Conservation (phyloP, 2,797 vertebrate genomes). For the Poecilia gillii region DNA sequence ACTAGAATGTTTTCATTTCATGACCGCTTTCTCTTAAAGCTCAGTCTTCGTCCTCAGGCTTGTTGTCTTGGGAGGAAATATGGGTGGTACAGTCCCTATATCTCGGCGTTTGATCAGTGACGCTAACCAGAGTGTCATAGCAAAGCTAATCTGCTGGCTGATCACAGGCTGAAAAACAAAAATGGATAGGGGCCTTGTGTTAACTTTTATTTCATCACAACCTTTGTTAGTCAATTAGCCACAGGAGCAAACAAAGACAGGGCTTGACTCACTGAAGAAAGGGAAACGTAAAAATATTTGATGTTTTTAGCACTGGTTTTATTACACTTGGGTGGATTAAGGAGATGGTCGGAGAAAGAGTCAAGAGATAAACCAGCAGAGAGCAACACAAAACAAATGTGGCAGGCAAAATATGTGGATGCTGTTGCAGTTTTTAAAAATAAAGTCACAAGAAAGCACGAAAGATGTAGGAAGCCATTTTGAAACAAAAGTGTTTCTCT, state of each 20-base stretch:
- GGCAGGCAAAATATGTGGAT: neutral
- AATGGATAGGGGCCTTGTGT: neutral
- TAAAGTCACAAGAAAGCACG: neutral
- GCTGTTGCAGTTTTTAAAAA: neutral
- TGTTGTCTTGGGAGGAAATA: neutral
- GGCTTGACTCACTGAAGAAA: neutral
- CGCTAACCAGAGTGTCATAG: conserved; percentile 6
- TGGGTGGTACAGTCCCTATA: conserved; percentile 3
- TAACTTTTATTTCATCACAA: neutral
- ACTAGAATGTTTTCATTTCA: neutral
- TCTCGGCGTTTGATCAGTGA: conserved; percentile 18
- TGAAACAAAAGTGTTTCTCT: neutral
- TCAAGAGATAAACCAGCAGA: neutral
- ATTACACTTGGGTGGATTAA: neutral
- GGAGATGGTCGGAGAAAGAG: neutral
- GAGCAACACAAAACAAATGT: neutral
- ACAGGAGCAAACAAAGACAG: neutral
- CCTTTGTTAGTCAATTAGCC: neutral
- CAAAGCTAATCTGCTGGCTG: conserved; percentile 3
- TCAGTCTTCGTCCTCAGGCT: neutral
- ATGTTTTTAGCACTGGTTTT: neutral
- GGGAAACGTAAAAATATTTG: neutral
- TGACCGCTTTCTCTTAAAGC: neutral
- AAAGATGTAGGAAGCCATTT: neutral
- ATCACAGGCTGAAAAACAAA: neutral